These are phyloP conservation scores for Heliconius nattereri DNA, from an alignment of 1,140 invertebrate genomes.

Conservation along the genomic window DNA sequence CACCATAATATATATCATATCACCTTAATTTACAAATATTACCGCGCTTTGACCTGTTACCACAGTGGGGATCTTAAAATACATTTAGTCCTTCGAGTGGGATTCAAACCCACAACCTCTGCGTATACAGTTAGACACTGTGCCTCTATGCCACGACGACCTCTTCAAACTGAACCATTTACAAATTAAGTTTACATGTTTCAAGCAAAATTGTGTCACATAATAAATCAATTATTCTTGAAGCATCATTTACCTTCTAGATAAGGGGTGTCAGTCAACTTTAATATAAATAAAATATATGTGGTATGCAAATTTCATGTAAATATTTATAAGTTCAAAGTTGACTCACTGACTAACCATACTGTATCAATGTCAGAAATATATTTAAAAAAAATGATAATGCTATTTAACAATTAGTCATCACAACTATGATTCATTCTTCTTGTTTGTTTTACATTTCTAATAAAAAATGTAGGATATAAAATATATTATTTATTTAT, in stretches of 20 bases:
- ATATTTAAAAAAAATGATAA: conserved; percentile 39
- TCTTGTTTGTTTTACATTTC: conserved; percentile 5
- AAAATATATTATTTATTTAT: neutral
- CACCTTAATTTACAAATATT: too few species aligned
- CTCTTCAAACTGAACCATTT: neutral
- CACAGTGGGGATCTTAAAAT: too few species aligned
- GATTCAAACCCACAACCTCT: too few species aligned
- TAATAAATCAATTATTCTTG: neutral
- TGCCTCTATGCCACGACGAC: neutral
- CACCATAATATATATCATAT: too few species aligned
- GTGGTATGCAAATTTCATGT: conserved; percentile 26
- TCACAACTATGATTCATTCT: conserved; percentile 35
- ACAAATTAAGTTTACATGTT: neutral
- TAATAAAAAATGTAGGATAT: neutral
- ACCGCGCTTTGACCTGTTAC: too few species aligned
- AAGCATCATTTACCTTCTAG: conserved; percentile 20
- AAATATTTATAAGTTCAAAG: conserved; percentile 34
- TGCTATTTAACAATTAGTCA: conserved; percentile 38
- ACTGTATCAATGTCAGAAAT: conserved; percentile 33
- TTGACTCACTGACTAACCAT: conserved; percentile 37
- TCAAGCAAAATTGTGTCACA: neutral
- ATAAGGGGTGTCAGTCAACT: conserved; percentile 28
- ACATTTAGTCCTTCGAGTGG: too few species aligned
- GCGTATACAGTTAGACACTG: neutral
- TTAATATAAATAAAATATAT: conserved; percentile 16